Base-by-base conservation (phyloP, 2,113 vertebrate species). In the Gobius niger region DNA sequence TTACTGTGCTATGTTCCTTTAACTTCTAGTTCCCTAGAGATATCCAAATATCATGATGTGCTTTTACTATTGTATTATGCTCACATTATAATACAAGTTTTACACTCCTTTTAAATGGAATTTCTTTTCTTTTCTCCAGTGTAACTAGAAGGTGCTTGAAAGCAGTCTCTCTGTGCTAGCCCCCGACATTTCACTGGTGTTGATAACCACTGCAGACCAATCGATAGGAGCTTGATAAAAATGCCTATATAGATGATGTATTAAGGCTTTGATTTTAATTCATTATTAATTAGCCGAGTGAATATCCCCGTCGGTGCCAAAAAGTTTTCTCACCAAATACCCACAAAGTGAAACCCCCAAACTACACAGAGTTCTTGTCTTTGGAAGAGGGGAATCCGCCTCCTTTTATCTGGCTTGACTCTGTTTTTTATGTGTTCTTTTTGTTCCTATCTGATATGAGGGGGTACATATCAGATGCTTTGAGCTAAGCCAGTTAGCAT, bases 401-500 rank as follows among this genome's bases (percentile, higher is more conserved):
- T 16, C 34, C 63, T 76, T 72, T 72, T 60, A 71, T 72, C 73
- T 57, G 15, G 24, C 5, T 52, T 56, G 19, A 41, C 49, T 51
- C 40, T 16, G 12, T 69, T 42, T 63, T 56, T 47, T 67, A 16
- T 67, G 34, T 80, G 46, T 46, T 77, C 63, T 75, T 81, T 78
- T 77, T 13, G 56, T 9, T 56, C 51, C 16, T 73, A 85, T 90
- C 80, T 77, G 76, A 85, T 87, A 76, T 81, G 8, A 69, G 52
- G 53, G 54, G 44, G 6, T 53, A 53, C 65, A 77, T 87, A 82
- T 82, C 67, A 87, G 83, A 85, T 85, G 67, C 49, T 80, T 82
- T 79, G 68, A 77, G 80, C 69, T 85, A 88, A 88, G 81, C 76
- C 71, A 63, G 72, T 88, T 87, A 87, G 77, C 57, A 77, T 72